A percentile compares a stretch with the other conserved stretches of the same genome.
Evolutionary conservation across 2,797 vertebrate genomes (phyloP).

Genomic region (Chelonia mydas): DNA sequence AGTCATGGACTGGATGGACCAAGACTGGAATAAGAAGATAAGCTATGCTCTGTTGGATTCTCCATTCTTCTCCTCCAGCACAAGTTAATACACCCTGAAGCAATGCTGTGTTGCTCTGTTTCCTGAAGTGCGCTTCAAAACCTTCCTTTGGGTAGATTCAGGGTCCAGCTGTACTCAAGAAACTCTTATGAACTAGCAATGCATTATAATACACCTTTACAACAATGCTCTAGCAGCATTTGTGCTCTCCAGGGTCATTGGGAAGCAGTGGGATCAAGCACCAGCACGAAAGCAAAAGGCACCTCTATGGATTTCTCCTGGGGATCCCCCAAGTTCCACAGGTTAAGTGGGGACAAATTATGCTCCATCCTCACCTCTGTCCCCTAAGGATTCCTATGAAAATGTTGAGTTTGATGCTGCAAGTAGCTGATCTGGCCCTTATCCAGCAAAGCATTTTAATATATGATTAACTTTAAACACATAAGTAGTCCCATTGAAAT

Average conservation of each 20-base stretch:
- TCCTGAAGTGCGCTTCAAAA: not conserved
- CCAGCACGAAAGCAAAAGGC: not conserved
- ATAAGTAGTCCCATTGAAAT: not conserved
- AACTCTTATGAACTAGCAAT: not conserved
- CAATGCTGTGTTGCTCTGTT: not conserved
- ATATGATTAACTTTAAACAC: not conserved
- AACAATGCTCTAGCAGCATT: accelerated
- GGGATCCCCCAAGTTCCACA: not conserved
- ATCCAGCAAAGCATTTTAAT: not conserved
- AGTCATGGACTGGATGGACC: not conserved
- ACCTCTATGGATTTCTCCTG: not conserved
- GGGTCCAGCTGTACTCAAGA: not conserved
- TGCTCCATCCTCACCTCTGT: not conserved
- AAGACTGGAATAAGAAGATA: not conserved
- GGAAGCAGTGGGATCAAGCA: not conserved
- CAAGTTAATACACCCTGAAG: not conserved
- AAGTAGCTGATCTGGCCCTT: not conserved
- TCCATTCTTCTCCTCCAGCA: accelerated
- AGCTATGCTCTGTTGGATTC: not conserved
- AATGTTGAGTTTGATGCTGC: not conserved
- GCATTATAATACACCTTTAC: too few relatives aligned
- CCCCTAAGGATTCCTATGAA: not conserved
- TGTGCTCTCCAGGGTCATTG: not conserved
- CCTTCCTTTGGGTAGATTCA: not conserved
- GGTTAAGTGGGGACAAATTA: not conserved